Evolutionary conservation across 2,888 invertebrate genomes (phyloP), one percentile per base, ranked within the genome.

Genomic region (Mesorhabditis spiculigera): DNA sequence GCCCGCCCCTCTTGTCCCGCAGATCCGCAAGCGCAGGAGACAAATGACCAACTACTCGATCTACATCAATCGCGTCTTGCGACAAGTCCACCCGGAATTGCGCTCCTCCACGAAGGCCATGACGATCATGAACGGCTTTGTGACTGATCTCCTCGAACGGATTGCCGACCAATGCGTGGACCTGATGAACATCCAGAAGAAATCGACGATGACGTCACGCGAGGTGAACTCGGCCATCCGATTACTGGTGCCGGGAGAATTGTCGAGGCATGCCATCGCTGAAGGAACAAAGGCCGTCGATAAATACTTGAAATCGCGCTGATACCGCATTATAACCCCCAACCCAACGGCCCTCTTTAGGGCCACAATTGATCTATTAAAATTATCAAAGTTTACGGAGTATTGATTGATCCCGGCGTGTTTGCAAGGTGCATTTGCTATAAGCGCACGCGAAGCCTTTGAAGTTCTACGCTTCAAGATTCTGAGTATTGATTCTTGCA

Each of bases 61-160:
- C 28, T 28, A 28, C 28, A 28, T 28, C 28, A 28, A 28, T 28
- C 28, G 28, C 28, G 28, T 28, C 28, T 28, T 28, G 28, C 28
- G 28, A 28, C 89, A 82, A 75, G 82, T 82, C n/a, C 90, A 90
- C 76, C 89, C 90, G 0, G 90, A 91, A 84, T 88, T 90, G 62
- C 90, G 91, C 0, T 90, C 92, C 68, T 91, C 91, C 0, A 89
- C 89, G 43, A 91, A 91, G 79, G 90, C 91, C 0, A 91, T 91
- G 90, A 86, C 89, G 76, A 91, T 92, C 76, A 91, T 92, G 91
- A 91, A 91, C 78, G 90, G 90, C 80, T 92, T 92, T 73, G 90
- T 92, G 0, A 91, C 90, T 77, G 92, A 92, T 78, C 90, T 91
- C 81, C 88, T 92, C 81, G 91, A 92, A 84, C 89, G 90, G 63